These are phyloP conservation scores for Dorcus hopei DNA, from an alignment of 2,888 invertebrate species.

Conservation along the genomic window DNA sequence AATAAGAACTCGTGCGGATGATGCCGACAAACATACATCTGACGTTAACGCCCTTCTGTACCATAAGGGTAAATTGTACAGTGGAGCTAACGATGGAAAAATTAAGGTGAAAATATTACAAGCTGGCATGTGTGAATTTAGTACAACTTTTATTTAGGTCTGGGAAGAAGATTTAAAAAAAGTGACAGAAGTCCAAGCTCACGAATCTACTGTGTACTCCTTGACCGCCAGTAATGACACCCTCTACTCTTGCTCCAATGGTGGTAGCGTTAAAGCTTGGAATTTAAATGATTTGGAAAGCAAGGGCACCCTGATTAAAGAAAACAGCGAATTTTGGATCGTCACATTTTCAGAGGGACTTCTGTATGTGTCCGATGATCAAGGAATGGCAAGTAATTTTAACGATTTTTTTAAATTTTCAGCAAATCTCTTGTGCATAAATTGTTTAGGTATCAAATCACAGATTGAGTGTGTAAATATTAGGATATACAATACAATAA, in stretches of 20 bases:
- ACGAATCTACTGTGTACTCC: constrained; percentile 60
- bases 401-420: neutral
- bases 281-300: constrained; percentile 48
- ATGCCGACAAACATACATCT: constrained; percentile 46
- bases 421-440: constrained; percentile 5
- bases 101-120: constrained; percentile 46
- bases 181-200: constrained; percentile 53
- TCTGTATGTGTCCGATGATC: constrained; percentile 8
- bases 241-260: constrained; percentile 62
- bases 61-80: constrained; percentile 49
- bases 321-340: constrained; percentile 15
- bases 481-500: too few species aligned
- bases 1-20: constrained; percentile 41
- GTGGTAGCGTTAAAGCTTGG: constrained; percentile 62
- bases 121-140: too few species aligned
- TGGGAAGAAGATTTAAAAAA: constrained; percentile 51
- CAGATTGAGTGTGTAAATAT: too few species aligned
- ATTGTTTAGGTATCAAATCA: neutral
- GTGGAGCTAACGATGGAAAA: constrained; percentile 53
- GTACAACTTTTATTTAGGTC: constrained; percentile 37
- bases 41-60: constrained; percentile 49
- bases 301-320: constrained; percentile 37
- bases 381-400: constrained; percentile 6
- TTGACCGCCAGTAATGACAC: constrained; percentile 55
- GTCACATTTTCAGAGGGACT: constrained; percentile 6